Conservation (phyloP, 2,797 vertebrate species). For the Australoheros facetus region DNA sequence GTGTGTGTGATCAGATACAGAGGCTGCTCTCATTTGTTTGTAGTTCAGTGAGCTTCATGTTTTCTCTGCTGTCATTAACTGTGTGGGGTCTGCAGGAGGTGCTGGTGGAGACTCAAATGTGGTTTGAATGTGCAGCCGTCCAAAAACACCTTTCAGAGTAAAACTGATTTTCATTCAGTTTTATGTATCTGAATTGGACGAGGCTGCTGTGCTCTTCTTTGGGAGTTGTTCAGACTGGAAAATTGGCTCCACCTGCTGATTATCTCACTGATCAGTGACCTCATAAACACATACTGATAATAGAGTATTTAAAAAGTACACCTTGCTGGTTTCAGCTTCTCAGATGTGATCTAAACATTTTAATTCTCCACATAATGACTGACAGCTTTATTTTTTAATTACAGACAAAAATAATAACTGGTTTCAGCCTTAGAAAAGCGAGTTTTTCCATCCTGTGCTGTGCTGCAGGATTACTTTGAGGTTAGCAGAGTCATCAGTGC, state of each 20-base stretch:
- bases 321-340: not conserved
- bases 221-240: not conserved
- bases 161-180: not conserved
- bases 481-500: not conserved
- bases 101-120: not conserved
- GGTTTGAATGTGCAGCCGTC: not conserved
- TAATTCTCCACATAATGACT: not conserved
- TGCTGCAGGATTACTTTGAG: not conserved
- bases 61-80: no score
- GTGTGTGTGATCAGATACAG: not conserved
- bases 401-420: not conserved
- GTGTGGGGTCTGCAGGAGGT: not conserved
- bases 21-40: not conserved
- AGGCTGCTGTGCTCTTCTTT: not conserved
- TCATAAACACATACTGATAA: not conserved
- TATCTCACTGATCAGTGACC: not conserved
- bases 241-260: not conserved
- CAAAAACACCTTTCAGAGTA: not conserved
- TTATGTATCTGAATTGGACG: not conserved
- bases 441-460: not conserved
- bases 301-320: not conserved
- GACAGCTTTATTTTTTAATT: not conserved
- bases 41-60: not conserved
- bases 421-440: not conserved
- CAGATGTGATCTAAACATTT: not conserved